Evolutionary conservation across 2,888 invertebrate species (phyloP).

Genomic region (Beris morrisii): DNA sequence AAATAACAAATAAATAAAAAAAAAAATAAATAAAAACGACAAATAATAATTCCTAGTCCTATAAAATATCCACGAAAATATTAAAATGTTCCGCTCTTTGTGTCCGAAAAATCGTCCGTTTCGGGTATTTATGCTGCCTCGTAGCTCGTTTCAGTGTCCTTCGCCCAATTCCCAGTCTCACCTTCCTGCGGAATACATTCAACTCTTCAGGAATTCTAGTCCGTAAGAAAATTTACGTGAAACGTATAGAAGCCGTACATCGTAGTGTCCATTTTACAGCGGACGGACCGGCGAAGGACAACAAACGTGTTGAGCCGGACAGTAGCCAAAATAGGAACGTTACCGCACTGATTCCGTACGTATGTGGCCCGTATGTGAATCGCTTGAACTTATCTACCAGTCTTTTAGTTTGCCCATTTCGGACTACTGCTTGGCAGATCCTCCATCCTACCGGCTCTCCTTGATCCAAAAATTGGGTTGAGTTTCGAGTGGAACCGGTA

Average conservation of each 20-base stretch:
- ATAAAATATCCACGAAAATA: constrained; percentile 39
- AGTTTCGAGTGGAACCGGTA: constrained; percentile 17
- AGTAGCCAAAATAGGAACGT: not conserved
- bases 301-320: not conserved
- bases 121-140: constrained; percentile 32
- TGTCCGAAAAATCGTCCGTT: constrained; percentile 35
- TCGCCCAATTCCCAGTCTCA: not conserved
- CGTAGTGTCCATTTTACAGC: too few relatives aligned
- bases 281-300: not conserved
- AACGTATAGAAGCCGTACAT: not conserved
- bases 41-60: constrained; percentile 29
- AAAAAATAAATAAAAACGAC: constrained; percentile 30
- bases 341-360: not conserved
- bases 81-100: constrained; percentile 39
- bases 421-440: too few relatives aligned
- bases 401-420: too few relatives aligned
- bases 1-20: not conserved
- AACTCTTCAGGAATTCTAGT: not conserved
- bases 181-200: not conserved
- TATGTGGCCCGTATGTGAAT: not conserved
- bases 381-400: too few relatives aligned
- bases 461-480: constrained; percentile 27
- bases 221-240: constrained; percentile 6
- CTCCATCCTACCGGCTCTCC: constrained; percentile 11
- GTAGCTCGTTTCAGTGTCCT: not conserved